phyloP scores from a whole-genome alignment of 2,888 invertebrate species.

The Acanthosepion lycidas region DNA sequence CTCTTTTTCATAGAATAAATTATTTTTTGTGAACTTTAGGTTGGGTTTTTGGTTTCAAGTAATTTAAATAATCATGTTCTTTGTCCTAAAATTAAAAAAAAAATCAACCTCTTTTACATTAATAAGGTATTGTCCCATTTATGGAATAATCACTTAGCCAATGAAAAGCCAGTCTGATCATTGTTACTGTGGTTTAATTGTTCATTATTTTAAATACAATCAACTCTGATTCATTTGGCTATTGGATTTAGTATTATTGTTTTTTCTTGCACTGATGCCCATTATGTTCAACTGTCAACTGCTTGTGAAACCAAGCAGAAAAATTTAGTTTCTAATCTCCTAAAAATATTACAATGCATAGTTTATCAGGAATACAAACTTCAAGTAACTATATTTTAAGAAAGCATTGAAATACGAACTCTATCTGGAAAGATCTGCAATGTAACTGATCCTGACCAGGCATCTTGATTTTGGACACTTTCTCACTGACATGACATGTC shows the following conservation, averaged over 20 bases:
- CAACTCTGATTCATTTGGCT: not conserved
- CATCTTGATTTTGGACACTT: no score
- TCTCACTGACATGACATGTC: no score
- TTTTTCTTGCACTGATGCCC: no score
- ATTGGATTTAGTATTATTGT: not conserved
- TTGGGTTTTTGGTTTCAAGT: no score
- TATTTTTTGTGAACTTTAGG: no score
- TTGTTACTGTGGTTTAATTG: not conserved
- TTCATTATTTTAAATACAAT: not conserved
- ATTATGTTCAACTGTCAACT: not conserved
- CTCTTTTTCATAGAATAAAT: no score
- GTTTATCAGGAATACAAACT: not conserved
- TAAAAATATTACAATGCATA: not conserved
- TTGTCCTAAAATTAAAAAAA: no score
- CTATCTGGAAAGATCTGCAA: not conserved
- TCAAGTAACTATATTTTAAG: not conserved
- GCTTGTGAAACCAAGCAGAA: not conserved
- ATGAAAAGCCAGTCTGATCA: not conserved
- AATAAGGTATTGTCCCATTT: not conserved
- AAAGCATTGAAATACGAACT: not conserved
- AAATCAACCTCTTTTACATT: not conserved
- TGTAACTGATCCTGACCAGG: no score
- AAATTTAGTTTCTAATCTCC: not conserved
- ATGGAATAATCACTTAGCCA: not conserved
- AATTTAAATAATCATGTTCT: no score